phyloP scores from a whole-genome alignment of 2,797 vertebrate species.

The Clamator glandarius region DNA sequence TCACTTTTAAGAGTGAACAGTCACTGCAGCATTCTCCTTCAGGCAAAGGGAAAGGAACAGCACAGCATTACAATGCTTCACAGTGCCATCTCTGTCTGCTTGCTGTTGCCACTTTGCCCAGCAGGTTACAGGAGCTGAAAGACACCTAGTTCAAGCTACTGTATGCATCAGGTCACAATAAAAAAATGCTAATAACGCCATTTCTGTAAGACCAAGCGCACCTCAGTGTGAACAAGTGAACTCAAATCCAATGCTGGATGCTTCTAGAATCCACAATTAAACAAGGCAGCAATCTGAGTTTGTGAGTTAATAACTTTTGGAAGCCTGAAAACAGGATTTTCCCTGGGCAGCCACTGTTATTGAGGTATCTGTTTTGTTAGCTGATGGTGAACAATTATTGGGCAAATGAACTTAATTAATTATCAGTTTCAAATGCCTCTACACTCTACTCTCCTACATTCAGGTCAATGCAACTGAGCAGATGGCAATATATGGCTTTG shows the following conservation, averaged over 20 bases:
- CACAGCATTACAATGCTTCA: background rate
- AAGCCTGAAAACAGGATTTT: background rate
- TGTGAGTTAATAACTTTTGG: background rate
- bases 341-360: background rate
- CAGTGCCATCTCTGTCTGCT: background rate
- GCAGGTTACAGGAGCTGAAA: background rate
- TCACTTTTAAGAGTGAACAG: background rate
- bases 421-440: background rate
- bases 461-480: background rate
- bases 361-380: background rate
- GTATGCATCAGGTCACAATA: background rate
- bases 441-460: background rate
- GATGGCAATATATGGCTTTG: background rate
- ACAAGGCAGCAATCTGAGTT: background rate
- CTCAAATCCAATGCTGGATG: background rate
- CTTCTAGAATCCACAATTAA: background rate
- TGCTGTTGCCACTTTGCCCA: background rate
- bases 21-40: background rate
- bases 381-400: background rate
- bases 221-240: background rate
- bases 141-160: background rate
- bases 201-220: background rate
- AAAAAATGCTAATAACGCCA: background rate
- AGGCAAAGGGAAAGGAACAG: background rate
- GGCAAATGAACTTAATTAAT: background rate